These are phyloP conservation scores for Eremobia ochroleuca DNA, from an alignment of 2,888 invertebrate genomes.

Conservation along the genomic window DNA sequence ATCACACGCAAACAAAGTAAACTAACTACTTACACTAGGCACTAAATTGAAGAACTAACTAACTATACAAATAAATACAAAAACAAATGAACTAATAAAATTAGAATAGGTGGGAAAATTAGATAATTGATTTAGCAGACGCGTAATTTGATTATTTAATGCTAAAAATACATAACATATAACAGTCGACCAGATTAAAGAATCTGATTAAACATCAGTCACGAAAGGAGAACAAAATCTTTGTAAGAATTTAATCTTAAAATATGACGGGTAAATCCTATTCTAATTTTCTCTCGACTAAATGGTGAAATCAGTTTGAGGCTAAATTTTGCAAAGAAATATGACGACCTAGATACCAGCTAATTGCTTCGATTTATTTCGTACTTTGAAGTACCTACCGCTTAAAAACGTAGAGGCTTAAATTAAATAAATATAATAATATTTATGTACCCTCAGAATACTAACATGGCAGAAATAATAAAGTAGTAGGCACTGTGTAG, in stretches of 20 bases:
- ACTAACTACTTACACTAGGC: background rate
- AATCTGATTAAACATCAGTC: background rate
- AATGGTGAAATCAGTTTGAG: slow-evolving; percentile 3
- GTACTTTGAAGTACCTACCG: background rate
- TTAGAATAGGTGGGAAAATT: background rate
- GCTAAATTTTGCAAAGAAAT: background rate
- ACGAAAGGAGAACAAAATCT: too few species aligned
- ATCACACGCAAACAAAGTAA: too few species aligned
- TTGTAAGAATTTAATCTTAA: background rate
- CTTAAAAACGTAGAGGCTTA: background rate
- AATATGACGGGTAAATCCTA: background rate
- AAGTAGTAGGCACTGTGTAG: background rate
- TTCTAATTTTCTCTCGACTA: background rate
- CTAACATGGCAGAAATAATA: background rate
- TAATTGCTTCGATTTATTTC: background rate
- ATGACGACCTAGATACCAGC: background rate
- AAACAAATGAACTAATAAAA: background rate
- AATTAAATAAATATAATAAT: too few species aligned
- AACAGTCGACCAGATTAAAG: background rate
- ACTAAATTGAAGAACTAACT: background rate
- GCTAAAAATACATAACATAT: background rate
- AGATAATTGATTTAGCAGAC: background rate
- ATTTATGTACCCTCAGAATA: background rate
- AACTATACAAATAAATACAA: background rate
- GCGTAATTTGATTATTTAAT: background rate